Evolutionary conservation across 2,888 invertebrate species (phyloP).

Genomic region (Eupithecia insigniata): DNA sequence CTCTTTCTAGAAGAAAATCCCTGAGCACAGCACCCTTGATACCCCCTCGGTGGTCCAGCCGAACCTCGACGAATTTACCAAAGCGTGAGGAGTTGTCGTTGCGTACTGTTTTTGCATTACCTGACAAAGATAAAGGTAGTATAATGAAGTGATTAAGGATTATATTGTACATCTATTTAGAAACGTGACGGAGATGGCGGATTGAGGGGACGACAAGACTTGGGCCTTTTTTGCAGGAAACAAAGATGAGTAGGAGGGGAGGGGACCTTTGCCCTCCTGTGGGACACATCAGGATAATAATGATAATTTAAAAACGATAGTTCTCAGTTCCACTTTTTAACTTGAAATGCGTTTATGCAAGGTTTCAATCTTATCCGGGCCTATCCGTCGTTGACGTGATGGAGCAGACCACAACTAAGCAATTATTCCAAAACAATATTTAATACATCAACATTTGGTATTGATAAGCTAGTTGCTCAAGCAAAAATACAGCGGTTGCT

Average conservation of each 20-base stretch:
- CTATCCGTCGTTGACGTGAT: neutral
- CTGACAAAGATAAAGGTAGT: slow-evolving; percentile 69
- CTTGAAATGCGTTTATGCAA: neutral
- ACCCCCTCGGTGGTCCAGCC: slow-evolving; percentile 94
- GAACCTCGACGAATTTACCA: slow-evolving; percentile 98
- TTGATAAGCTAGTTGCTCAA: neutral
- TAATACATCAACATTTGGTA: neutral
- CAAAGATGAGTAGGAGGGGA: too few species aligned
- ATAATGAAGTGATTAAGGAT: neutral
- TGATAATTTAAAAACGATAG: too few species aligned
- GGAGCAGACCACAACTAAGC: neutral
- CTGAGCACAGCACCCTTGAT: slow-evolving; percentile 96
- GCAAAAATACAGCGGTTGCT: neutral
- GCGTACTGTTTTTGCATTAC: slow-evolving; percentile 96
- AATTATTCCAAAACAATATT: neutral
- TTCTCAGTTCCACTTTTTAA: neutral
- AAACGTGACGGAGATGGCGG: too few species aligned
- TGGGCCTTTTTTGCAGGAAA: too few species aligned
- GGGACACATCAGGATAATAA: too few species aligned
- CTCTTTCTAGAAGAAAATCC: slow-evolving; percentile 95
- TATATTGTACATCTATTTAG: too few species aligned
- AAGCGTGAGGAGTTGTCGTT: slow-evolving; percentile 97
- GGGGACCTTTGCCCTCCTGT: too few species aligned
- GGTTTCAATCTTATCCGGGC: neutral
- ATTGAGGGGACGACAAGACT: too few species aligned